A percentile compares a stretch with the other conserved stretches of the same genome.
phyloP scores from a whole-genome alignment of 2,888 invertebrate genomes.

The Cetonia aurata region DNA sequence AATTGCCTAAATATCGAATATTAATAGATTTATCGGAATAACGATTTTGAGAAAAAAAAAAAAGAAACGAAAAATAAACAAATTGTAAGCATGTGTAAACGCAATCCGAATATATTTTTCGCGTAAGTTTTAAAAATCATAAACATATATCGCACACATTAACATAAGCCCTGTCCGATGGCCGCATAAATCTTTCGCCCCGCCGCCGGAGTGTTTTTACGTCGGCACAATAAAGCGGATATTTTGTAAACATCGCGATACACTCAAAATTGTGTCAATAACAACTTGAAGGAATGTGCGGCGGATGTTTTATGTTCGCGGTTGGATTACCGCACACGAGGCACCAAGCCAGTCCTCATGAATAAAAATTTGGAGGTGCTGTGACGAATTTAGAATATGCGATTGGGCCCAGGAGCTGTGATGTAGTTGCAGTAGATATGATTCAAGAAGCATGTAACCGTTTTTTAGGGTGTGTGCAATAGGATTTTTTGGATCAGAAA shows the following conservation, averaged over 20 bases:
- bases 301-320: constrained; percentile 14
- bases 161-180: background rate
- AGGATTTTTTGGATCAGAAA: too few species aligned
- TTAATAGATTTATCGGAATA: constrained; percentile 20
- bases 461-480: background rate
- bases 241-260: constrained; percentile 33
- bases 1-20: background rate
- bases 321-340: constrained; percentile 25
- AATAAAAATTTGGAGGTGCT: constrained; percentile 34
- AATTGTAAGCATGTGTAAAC: constrained; percentile 18
- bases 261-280: constrained; percentile 32
- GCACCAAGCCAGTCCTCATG: constrained; percentile 22
- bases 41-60: constrained; percentile 9
- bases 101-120: constrained; percentile 7
- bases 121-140: constrained; percentile 21
- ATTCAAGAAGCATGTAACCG: constrained; percentile 29
- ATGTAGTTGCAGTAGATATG: constrained; percentile 25
- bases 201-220: constrained; percentile 7
- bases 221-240: constrained; percentile 25
- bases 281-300: constrained; percentile 22
- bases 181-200: constrained; percentile 15
- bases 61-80: constrained; percentile 16
- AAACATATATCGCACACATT: constrained; percentile 13
- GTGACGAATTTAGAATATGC: constrained; percentile 32
- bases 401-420: constrained; percentile 3